These are phyloP conservation scores for Spisula solida DNA, from an alignment of 2,888 invertebrate species.

Conservation along the genomic window DNA sequence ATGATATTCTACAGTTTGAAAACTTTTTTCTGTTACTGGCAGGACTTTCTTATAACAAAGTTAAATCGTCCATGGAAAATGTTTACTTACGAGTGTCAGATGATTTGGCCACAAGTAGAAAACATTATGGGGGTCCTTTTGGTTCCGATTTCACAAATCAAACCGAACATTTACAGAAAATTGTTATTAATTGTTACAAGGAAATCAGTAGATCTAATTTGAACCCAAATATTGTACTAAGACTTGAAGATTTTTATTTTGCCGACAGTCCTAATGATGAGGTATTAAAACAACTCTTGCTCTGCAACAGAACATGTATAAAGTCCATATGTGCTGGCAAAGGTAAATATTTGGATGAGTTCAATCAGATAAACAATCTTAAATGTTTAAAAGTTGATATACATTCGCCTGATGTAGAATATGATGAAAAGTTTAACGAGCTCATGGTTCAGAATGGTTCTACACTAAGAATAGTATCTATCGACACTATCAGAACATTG, in stretches of 20 bases:
- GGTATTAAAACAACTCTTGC: background rate
- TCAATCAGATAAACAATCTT: too few relatives aligned
- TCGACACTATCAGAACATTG: background rate
- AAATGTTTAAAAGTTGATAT: too few relatives aligned
- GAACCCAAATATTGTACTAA: background rate
- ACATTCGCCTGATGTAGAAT: too few relatives aligned
- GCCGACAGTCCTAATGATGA: background rate
- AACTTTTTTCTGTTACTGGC: background rate
- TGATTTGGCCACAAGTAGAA: background rate
- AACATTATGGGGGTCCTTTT: background rate
- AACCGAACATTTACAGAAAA: background rate
- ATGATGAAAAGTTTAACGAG: too few relatives aligned
- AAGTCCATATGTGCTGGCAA: background rate
- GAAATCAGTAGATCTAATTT: background rate
- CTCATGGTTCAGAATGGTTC: too few relatives aligned
- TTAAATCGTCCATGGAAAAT: background rate
- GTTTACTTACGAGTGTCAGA: background rate
- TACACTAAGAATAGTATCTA: background rate
- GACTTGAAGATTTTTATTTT: background rate
- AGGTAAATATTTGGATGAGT: background rate
- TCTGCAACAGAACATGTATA: background rate
- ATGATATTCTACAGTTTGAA: background rate
- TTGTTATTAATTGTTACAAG: conserved; percentile 5
- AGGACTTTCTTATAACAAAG: background rate
- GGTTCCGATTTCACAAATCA: background rate